phyloP scores from a whole-genome alignment of 1,140 invertebrate genomes.

The Prorops nasuta region DNA sequence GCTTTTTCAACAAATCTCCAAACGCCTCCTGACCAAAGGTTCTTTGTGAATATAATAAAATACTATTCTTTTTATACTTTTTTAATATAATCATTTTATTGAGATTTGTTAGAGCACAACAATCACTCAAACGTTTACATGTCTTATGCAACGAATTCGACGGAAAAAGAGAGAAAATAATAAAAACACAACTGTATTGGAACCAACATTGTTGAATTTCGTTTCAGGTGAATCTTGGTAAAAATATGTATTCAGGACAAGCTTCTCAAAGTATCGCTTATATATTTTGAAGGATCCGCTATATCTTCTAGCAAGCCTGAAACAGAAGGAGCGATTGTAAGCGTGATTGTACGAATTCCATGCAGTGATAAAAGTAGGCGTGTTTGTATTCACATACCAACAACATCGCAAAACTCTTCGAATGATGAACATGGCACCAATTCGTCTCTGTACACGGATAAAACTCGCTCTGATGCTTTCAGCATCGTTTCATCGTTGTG shows the following conservation, averaged over 20 bases:
- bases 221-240: too few species aligned
- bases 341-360: conserved; percentile 6
- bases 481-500: conserved; percentile 88
- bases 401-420: conserved; percentile 87
- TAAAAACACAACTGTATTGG: too few species aligned
- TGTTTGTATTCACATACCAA: conserved; percentile 58
- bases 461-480: conserved; percentile 81
- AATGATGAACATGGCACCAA: conserved; percentile 86
- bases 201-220: too few species aligned
- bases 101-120: too few species aligned
- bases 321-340: conserved; percentile 33
- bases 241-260: conserved; percentile 44
- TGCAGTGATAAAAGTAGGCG: conserved; percentile 15
- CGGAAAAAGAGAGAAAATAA: too few species aligned
- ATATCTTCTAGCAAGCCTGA: conserved; percentile 66
- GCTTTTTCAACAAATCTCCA: too few species aligned
- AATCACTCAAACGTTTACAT: too few species aligned
- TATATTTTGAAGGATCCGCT: conserved; percentile 60
- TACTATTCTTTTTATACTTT: too few species aligned
- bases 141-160: too few species aligned
- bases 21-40: too few species aligned
- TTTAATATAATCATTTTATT: too few species aligned
- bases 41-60: too few species aligned
- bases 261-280: conserved; percentile 57
- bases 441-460: conserved; percentile 83